Base-by-base conservation (phyloP, 2,797 vertebrate species). In the Galaxias olidus region DNA sequence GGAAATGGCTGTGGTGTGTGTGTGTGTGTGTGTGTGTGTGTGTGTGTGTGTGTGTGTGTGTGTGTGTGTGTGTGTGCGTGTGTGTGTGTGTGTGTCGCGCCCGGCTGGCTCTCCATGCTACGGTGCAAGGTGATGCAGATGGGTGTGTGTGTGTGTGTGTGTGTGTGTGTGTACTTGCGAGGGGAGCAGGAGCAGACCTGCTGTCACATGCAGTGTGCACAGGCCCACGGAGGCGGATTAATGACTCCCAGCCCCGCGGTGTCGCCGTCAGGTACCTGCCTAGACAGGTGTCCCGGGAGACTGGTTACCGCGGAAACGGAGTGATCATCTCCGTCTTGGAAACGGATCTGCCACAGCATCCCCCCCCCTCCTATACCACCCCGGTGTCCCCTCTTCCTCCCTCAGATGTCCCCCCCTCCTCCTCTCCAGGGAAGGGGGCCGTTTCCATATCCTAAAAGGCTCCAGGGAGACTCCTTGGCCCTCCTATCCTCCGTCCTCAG, bases 241-340 rank as follows among this genome's bases (percentile, higher is more conserved):
- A 84, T 84, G 79, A 73, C 69, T 80, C 54, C 42, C 15, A 56
- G 75, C 69, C 77, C 79, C 49, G 61, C 68, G 40, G 73, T 63
- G 68, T 68, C 13, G 59, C 79, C 63, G 40, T 63, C 74, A 77
- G 75, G 65, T 73, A 67, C 54, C 69, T 74, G 75, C 63, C 57
- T 59, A 63, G 63, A 75, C 61, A 50, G 67, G 43, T 52, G 15
- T 80, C 75, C 76, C 78, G 50, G 50, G 75, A 76, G 73, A 80
- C 46, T 49, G 51, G 63, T 74, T 72, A 69, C 66, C 62, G 66
- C 63, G 53, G 66, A 71, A 74, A 77, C 59, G 64, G 55, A 65
- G 62, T 61, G 66, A 76, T 78, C 71, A 70, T 84, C 69, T 80
- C 71, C 73, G 69, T 76, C 77, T 78, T 69, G 58, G 67, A 73